Evolutionary conservation across 2,797 vertebrate species (phyloP).

Genomic region (Aplochiton taeniatus): DNA sequence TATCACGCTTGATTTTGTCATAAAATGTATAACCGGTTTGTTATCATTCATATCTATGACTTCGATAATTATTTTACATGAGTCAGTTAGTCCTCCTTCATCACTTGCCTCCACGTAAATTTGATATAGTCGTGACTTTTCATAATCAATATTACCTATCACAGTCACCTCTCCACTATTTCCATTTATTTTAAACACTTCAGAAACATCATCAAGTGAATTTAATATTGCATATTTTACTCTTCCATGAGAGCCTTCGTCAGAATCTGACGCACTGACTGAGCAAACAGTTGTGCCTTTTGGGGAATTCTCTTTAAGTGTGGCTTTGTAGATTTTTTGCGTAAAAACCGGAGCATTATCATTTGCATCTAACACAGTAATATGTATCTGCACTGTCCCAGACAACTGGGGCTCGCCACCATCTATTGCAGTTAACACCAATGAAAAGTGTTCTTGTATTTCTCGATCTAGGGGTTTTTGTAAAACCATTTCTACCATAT

Average conservation of each 20-base stretch:
- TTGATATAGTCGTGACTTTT: slow-evolving; percentile 21
- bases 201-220: slow-evolving; percentile 45
- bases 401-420: slow-evolving; percentile 38
- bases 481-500: slow-evolving; percentile 43
- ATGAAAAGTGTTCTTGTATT: slow-evolving; percentile 16
- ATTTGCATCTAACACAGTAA: slow-evolving; percentile 43
- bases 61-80: slow-evolving; percentile 56
- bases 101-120: slow-evolving; percentile 24
- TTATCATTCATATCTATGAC: slow-evolving; percentile 62
- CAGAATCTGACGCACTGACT: slow-evolving; percentile 63
- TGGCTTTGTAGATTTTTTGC: slow-evolving; percentile 33
- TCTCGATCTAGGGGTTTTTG: slow-evolving; percentile 43
- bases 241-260: slow-evolving; percentile 58
- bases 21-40: slow-evolving; percentile 41
- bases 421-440: slow-evolving; percentile 37
- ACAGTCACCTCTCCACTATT: slow-evolving; percentile 28
- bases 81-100: slow-evolving; percentile 53
- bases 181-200: slow-evolving; percentile 52
- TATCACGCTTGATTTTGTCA: slow-evolving; percentile 45
- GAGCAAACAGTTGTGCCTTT: slow-evolving; percentile 47
- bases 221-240: slow-evolving; percentile 61
- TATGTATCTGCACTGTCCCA: slow-evolving; percentile 30
- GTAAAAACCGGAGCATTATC: slow-evolving; percentile 50
- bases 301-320: slow-evolving; percentile 53
- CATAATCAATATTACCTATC: slow-evolving; percentile 19